Conservation (phyloP, 2,888 invertebrate species). For the Conops quadrifasciatus region DNA sequence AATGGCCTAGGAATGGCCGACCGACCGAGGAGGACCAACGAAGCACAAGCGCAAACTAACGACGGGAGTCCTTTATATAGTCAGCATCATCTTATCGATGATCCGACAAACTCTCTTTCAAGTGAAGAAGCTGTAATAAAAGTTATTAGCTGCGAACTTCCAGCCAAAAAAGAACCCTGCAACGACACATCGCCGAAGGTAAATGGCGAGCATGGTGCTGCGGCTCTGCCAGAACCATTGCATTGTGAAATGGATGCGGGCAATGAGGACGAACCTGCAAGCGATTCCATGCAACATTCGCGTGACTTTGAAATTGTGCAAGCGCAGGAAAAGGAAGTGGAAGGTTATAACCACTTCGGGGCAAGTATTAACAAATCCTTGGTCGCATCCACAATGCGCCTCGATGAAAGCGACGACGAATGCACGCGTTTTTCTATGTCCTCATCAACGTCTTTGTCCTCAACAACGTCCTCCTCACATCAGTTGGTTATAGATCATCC, state of each 20-base stretch:
- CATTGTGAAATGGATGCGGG: conserved; percentile 14
- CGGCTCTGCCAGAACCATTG: conserved; percentile 14
- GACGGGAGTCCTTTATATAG: background rate
- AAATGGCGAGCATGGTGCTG: conserved; percentile 38
- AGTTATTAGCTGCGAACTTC: conserved; percentile 13
- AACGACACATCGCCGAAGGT: conserved; percentile 26
- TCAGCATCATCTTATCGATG: background rate
- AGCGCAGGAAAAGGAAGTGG: background rate
- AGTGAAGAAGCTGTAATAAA: conserved; percentile 21
- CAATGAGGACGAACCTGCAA: background rate
- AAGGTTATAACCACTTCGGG: background rate
- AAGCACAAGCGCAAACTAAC: background rate
- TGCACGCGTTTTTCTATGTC: conserved; percentile 43
- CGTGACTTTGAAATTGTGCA: too few species aligned
- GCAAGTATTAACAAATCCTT: background rate
- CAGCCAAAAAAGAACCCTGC: conserved; percentile 1
- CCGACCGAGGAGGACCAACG: background rate
- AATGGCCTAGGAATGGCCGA: too few species aligned
- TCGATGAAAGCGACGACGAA: conserved; percentile 33
- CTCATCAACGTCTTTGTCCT: conserved; percentile 43
- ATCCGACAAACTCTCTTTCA: background rate
- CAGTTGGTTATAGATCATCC: conserved; percentile 63
- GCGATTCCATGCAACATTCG: background rate
- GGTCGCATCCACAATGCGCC: background rate
- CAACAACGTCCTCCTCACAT: conserved; percentile 58